phyloP scores from a whole-genome alignment of 2,113 vertebrate genomes.

The Pristiophorus japonicus region DNA sequence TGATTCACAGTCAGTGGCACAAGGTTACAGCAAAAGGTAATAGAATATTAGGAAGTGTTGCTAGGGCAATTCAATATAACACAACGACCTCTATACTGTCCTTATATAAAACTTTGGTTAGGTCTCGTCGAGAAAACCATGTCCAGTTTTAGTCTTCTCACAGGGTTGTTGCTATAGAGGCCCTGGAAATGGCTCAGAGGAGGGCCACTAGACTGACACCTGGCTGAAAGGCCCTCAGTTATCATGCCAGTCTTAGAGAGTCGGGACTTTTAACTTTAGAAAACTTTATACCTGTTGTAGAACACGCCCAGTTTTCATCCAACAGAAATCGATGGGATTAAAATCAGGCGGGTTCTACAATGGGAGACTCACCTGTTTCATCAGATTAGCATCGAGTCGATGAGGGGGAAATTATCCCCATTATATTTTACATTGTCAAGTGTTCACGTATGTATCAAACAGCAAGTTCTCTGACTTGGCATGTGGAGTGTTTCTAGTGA shows the following conservation, averaged over 20 bases:
- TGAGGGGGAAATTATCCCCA: background rate
- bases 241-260: background rate
- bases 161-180: background rate
- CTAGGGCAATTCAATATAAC: background rate
- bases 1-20: background rate
- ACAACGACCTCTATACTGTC: background rate
- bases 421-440: background rate
- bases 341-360: background rate
- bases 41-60: background rate
- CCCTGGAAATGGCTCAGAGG: background rate
- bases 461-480: background rate
- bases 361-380: background rate
- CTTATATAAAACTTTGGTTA: background rate
- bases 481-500: background rate
- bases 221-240: background rate
- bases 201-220: background rate
- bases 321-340: background rate
- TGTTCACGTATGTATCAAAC: background rate
- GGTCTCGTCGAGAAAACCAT: background rate
- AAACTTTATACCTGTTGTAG: background rate
- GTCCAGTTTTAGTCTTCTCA: background rate
- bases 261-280: background rate
- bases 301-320: background rate
- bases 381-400: background rate
- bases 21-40: background rate